phyloP scores from a whole-genome alignment of 2,888 invertebrate genomes.

The Eurytoma adleriae region DNA sequence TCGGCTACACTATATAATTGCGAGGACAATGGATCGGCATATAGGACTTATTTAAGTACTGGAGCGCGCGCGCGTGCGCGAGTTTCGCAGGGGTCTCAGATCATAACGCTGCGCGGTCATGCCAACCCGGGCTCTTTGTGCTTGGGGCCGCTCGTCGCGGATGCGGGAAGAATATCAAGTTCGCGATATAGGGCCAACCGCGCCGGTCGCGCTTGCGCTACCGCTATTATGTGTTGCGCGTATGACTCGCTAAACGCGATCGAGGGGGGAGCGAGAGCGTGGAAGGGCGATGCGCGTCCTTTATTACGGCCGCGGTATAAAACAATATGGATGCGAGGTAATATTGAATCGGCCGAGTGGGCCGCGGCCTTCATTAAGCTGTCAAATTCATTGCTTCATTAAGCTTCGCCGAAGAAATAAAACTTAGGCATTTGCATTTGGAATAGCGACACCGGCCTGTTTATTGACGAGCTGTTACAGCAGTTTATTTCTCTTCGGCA shows the following conservation, averaged over 20 bases:
- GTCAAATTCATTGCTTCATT: constrained; percentile 54
- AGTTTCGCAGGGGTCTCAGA: constrained; percentile 64
- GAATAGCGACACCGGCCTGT: background rate
- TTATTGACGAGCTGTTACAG: constrained; percentile 49
- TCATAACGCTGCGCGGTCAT: constrained; percentile 60
- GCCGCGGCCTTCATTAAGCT: constrained; percentile 44
- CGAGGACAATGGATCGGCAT: constrained; percentile 64
- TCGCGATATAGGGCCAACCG: constrained; percentile 55
- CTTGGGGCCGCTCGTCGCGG: constrained; percentile 61
- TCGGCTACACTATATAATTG: constrained; percentile 57
- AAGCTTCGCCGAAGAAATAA: constrained; percentile 52
- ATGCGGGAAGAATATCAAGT: constrained; percentile 71
- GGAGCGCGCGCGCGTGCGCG: constrained; percentile 40
- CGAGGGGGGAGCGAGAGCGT: background rate
- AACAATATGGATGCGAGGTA: constrained; percentile 45
- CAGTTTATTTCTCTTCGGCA: constrained; percentile 44
- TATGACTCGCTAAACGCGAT: constrained; percentile 30
- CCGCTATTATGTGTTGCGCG: constrained; percentile 4
- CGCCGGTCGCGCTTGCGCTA: constrained; percentile 13
- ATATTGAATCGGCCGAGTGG: constrained; percentile 43
- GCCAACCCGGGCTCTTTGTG: constrained; percentile 61
- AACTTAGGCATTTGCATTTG: constrained; percentile 53
- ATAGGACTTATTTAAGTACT: constrained; percentile 64
- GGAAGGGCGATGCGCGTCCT: constrained; percentile 29
- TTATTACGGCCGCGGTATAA: constrained; percentile 45